Percentiles rank a stretch among this genome's conserved stretches.
These are phyloP conservation scores for Hydroisotoma schaefferi DNA, from an alignment of 2,888 invertebrate genomes.

Conservation along the genomic window DNA sequence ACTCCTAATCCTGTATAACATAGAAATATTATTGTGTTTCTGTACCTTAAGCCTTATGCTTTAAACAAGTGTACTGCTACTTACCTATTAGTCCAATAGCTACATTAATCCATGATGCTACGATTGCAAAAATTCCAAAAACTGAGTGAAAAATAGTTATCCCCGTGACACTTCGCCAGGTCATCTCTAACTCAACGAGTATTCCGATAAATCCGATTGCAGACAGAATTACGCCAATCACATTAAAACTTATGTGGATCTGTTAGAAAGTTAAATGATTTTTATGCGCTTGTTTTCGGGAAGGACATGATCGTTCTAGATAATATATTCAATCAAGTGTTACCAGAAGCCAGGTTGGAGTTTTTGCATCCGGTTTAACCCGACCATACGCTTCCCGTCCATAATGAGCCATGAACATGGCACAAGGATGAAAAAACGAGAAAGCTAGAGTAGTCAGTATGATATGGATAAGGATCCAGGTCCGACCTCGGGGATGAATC, in stretches of 20 bases:
- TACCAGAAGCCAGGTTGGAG: slow-evolving; percentile 3
- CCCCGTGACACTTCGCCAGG: not conserved
- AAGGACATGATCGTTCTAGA: not conserved
- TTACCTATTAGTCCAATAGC: not conserved
- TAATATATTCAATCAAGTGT: not conserved
- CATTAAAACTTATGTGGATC: slow-evolving; percentile 9
- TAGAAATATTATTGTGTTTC: no score
- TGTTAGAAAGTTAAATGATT: not conserved
- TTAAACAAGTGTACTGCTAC: slow-evolving; percentile 2
- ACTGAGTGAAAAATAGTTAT: not conserved
- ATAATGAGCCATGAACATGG: slow-evolving; percentile 19
- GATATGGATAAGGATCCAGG: not conserved
- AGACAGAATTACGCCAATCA: not conserved
- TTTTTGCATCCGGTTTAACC: not conserved
- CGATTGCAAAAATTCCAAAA: slow-evolving; percentile 2
- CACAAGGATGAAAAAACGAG: slow-evolving; percentile 12
- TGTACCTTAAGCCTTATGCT: no score
- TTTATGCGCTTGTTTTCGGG: not conserved
- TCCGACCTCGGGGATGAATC: slow-evolving; percentile 2
- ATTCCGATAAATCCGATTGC: slow-evolving; percentile 10
- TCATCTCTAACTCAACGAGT: slow-evolving; percentile 1
- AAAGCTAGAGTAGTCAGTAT: slow-evolving; percentile 10
- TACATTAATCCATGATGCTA: slow-evolving; percentile 1
- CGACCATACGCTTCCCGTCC: slow-evolving; percentile 17
- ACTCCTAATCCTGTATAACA: not conserved